Percentiles rank a stretch among this genome's conserved stretches.
Conservation (phyloP, 2,113 vertebrate genomes). For the Pteronura brasiliensis region DNA sequence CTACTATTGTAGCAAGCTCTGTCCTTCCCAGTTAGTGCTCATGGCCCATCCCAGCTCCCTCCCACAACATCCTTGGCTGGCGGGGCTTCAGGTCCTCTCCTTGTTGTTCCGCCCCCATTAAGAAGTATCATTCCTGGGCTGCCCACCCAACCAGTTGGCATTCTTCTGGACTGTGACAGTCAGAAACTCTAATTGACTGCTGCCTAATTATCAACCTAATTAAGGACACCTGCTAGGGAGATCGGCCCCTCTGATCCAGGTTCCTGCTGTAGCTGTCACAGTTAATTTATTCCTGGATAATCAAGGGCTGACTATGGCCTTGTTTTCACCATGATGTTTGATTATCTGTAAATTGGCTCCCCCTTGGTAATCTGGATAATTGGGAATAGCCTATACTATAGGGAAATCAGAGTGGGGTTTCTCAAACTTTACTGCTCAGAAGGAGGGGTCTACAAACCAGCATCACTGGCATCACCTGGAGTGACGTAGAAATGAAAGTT, state of each 20-base stretch:
- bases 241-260: background rate
- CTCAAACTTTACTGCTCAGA: background rate
- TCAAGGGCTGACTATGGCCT: background rate
- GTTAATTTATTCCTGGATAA: background rate
- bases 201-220: background rate
- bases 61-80: background rate
- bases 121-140: background rate
- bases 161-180: background rate
- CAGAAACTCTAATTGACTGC: background rate
- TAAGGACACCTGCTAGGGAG: background rate
- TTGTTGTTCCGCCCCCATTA: accelerated
- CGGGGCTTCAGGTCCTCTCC: background rate
- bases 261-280: background rate
- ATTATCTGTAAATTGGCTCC: background rate
- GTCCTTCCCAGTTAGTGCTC: background rate
- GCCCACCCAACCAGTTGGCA: background rate
- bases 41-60: background rate
- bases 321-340: background rate
- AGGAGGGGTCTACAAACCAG: background rate
- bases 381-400: background rate
- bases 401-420: background rate
- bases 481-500: too few relatives aligned
- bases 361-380: background rate
- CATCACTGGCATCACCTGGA: background rate
- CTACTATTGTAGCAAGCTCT: background rate